Conservation (phyloP, 2,888 invertebrate species). For the Heliothis peltigera region DNA sequence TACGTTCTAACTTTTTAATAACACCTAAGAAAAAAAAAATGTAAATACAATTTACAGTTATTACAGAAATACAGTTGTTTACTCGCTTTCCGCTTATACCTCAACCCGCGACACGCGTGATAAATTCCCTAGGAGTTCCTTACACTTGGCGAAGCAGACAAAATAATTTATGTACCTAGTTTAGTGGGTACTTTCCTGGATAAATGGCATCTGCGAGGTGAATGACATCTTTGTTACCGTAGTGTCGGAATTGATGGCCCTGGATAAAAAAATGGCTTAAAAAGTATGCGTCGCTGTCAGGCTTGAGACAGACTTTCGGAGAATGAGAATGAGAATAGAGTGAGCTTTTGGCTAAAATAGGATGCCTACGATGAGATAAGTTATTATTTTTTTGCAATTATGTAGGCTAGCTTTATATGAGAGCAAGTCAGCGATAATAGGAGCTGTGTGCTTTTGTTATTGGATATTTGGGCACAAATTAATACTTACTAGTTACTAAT, state of each 20-base stretch:
- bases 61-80: no score
- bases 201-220: conserved; percentile 84
- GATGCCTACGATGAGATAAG: background rate
- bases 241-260: conserved; percentile 57
- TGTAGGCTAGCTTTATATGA: no score
- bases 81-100: conserved; percentile 57
- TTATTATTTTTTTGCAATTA: background rate
- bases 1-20: no score
- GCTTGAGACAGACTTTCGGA: conserved; percentile 4
- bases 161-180: conserved; percentile 90
- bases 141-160: conserved; percentile 87
- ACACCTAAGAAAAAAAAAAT: no score
- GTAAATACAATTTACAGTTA: no score
- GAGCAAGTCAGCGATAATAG: no score
- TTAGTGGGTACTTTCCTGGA: conserved; percentile 86
- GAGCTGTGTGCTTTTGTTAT: no score
- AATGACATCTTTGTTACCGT: conserved; percentile 86
- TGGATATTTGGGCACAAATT: no score
- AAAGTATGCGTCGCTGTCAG: conserved; percentile 43
- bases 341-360: background rate
- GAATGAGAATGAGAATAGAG: background rate
- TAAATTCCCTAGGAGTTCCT: conserved; percentile 87
- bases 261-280: conserved; percentile 61
- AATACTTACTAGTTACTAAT: no score
- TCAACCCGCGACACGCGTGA: conserved; percentile 75